These are phyloP conservation scores for Drosophila affinis DNA, from an alignment of 2,888 invertebrate species.

Conservation along the genomic window DNA sequence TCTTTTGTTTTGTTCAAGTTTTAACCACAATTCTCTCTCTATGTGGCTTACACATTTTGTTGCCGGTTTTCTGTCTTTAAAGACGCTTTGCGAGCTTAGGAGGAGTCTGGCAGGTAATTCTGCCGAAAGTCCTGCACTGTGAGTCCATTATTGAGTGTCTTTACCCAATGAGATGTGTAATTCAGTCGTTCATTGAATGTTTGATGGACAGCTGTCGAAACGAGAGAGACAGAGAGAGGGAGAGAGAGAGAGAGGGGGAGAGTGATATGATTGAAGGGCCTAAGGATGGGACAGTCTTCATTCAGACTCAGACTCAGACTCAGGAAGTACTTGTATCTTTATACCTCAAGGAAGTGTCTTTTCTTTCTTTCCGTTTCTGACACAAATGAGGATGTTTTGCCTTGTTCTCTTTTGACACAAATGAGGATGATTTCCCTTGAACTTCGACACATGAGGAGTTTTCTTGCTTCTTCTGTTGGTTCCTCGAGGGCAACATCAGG, in stretches of 20 bases:
- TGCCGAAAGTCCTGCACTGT: too few species aligned
- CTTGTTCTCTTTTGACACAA: not conserved
- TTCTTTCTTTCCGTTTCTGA: not conserved
- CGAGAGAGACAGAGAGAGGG: too few species aligned
- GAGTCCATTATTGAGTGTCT: conserved; percentile 2
- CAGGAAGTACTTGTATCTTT: not conserved
- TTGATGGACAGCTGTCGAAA: conserved; percentile 33
- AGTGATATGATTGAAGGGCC: conserved; percentile 26
- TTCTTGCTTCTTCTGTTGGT: not conserved
- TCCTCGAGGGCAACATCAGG: conserved; percentile 6
- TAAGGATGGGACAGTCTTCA: conserved; percentile 5
- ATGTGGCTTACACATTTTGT: not conserved
- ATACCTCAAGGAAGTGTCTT: not conserved
- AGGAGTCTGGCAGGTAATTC: too few species aligned
- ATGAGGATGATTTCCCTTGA: not conserved
- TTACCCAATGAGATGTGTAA: conserved; percentile 19
- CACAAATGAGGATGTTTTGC: not conserved
- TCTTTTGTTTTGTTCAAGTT: conserved; percentile 6
- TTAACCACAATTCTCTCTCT: conserved; percentile 8
- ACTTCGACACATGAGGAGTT: conserved; percentile 14
- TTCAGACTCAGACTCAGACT: not conserved
- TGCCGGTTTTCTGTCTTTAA: not conserved
- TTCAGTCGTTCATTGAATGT: conserved; percentile 27
- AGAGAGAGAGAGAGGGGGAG: conserved; percentile 1
- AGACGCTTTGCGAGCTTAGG: too few species aligned